These are phyloP conservation scores for Amazona vittata DNA, from an alignment of 2,113 vertebrate species.

Conservation along the genomic window DNA sequence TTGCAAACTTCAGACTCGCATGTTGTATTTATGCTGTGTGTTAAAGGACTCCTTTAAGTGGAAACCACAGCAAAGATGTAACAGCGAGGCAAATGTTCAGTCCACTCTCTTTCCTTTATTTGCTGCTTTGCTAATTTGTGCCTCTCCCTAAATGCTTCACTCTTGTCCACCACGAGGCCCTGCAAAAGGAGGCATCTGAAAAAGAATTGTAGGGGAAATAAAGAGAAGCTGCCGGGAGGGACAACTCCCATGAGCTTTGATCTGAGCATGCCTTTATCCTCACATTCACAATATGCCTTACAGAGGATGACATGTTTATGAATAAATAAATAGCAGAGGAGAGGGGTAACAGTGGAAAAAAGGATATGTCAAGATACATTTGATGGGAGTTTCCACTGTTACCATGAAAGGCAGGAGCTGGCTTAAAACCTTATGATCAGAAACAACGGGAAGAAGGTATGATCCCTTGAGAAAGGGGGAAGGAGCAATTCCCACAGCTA, in stretches of 20 bases:
- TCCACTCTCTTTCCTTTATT: neutral
- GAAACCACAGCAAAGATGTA: neutral
- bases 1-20: neutral
- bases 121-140: neutral
- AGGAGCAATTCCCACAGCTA: neutral
- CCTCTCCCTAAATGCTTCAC: neutral
- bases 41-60: neutral
- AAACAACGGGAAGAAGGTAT: neutral
- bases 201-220: neutral
- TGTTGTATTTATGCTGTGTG: neutral
- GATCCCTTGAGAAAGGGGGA: neutral
- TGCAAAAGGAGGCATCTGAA: neutral
- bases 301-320: constrained; percentile 43
- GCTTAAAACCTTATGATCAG: constrained; percentile 27
- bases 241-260: constrained; percentile 41
- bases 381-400: constrained; percentile 23
- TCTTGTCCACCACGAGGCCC: constrained; percentile 5
- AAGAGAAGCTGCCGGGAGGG: neutral
- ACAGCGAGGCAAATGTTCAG: neutral
- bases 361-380: neutral
- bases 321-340: constrained; percentile 62
- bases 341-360: neutral
- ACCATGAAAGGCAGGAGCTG: constrained; percentile 16
- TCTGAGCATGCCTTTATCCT: constrained; percentile 54
- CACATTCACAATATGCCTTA: neutral